Evolutionary conservation across 2,797 vertebrate genomes (phyloP), one percentile per base, ranked within the genome.

Genomic region (Chaenodraco wilsoni): DNA sequence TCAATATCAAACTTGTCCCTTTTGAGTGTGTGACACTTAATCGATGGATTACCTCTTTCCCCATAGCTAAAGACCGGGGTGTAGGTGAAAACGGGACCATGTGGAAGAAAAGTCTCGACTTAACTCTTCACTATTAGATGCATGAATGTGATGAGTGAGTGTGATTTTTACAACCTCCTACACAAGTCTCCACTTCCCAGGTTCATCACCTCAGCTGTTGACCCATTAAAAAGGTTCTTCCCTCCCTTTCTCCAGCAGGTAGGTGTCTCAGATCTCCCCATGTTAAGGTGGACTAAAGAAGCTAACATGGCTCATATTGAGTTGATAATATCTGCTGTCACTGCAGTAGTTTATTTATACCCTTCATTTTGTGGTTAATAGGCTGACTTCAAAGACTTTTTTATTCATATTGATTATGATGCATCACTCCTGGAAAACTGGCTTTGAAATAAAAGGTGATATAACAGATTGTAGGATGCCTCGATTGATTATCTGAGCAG

Each of bases 361-460:
- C 71, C 65, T 73, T 37, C 17, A 52, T 63, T 82, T 85, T 88
- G 50, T 76, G 56, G 79, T 41, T 81, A 71, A 74, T 50, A 61
- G 56, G 77, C 56, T 84, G 60, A 72, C 44, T 48, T 37, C 8
- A 57, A 37, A 79, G 65, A 56, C 78, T 85, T 79, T 81, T 86
- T 79, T 82, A 84, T 87, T 86, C 91, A 79, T 83, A 86, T 86
- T 92, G 84, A 91, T 93, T 91, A 90, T 89, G 80, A 84, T 94
- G 84, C 84, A 86, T 85, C 87, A 87, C 71, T 85, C 44, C 57
- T 89, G 83, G 85, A 85, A 88, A 92, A 91, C 72, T 93, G 92
- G 90, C 91, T 90, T 92, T 81, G 92, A 93, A 95, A 95, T 95
- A 95, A 95, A 95, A 91, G 89, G 90, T 94, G 88, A 92, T 93